These are phyloP conservation scores for Oceanodroma tethys DNA, from an alignment of 2,113 vertebrate species.

Conservation along the genomic window DNA sequence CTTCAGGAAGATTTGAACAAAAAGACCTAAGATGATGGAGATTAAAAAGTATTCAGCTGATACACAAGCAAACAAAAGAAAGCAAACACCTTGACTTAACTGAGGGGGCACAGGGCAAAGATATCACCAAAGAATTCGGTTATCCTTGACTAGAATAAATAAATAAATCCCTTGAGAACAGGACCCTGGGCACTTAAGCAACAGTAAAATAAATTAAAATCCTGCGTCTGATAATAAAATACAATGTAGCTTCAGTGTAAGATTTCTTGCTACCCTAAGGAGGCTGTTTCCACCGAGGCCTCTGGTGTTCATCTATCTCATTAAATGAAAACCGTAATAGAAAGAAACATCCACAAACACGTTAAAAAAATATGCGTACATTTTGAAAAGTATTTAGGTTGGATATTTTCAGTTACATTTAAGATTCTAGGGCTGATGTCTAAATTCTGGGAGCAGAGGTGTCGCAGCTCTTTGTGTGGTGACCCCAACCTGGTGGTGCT, in stretches of 20 bases:
- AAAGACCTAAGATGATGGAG: background rate
- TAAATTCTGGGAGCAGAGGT: background rate
- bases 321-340: background rate
- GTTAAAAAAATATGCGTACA: background rate
- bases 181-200: background rate
- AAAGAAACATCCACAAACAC: background rate
- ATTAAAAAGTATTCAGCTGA: background rate
- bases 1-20: background rate
- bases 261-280: background rate
- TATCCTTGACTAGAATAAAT: conserved; percentile 42
- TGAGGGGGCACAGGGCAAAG: background rate
- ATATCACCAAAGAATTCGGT: background rate
- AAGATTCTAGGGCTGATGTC: background rate
- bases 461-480: background rate
- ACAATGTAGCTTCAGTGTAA: background rate
- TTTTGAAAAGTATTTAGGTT: background rate
- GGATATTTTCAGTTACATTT: background rate
- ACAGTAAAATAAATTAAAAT: conserved; percentile 45
- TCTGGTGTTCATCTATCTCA: background rate
- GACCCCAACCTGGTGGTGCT: accelerated
- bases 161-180: background rate
- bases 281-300: background rate
- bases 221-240: background rate
- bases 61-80: conserved; percentile 4
- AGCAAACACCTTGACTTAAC: conserved; percentile 23